Evolutionary conservation across 2,113 vertebrate species (phyloP).

Genomic region (Numenius arquata): DNA sequence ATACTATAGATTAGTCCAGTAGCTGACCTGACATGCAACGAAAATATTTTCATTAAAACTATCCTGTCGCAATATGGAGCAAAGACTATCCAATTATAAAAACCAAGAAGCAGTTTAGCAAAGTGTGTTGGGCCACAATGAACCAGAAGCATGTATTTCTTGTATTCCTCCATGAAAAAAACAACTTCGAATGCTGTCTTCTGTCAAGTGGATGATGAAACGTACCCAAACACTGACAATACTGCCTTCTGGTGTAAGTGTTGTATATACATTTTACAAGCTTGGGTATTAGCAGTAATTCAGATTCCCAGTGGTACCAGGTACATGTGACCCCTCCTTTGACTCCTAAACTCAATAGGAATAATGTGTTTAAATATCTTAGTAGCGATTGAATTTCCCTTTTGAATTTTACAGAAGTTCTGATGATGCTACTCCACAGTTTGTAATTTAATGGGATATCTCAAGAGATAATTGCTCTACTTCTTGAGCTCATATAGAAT

Average conservation of each 20-base stretch:
- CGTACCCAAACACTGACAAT: neutral
- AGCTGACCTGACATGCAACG: neutral
- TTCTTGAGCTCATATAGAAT: neutral
- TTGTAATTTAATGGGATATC: fast-evolving
- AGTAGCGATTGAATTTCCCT: neutral
- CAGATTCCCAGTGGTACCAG: neutral
- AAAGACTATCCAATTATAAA: neutral
- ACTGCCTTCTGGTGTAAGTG: fast-evolving
- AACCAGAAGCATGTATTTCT: neutral
- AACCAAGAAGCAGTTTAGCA: neutral
- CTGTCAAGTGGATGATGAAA: neutral
- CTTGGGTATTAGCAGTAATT: neutral
- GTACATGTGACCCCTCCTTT: neutral
- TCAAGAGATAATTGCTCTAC: fast-evolving
- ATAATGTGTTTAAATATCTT: neutral
- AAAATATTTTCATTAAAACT: neutral
- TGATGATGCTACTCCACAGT: neutral
- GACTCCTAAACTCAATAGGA: neutral
- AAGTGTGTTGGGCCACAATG: fast-evolving
- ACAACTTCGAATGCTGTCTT: neutral
- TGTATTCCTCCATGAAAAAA: neutral
- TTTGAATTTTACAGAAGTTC: neutral
- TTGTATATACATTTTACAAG: neutral
- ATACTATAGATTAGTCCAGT: neutral
- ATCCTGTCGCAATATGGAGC: neutral